Evolutionary conservation across 2,888 invertebrate genomes (phyloP).

Genomic region (Xylophagus ater): DNA sequence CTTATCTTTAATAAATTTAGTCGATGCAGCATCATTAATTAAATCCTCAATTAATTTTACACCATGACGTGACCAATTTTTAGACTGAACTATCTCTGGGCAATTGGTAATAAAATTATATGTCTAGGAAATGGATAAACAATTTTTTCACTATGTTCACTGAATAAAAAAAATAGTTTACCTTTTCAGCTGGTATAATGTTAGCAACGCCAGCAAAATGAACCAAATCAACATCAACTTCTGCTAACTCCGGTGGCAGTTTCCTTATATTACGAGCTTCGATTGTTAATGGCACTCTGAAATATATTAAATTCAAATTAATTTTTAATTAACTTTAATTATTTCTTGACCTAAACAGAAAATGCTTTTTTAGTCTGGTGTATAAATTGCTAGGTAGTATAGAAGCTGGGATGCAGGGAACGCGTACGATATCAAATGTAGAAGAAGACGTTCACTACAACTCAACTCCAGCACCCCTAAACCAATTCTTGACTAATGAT

Average conservation of each 20-base stretch:
- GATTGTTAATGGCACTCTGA: slow-evolving; percentile 10
- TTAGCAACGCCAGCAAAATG: slow-evolving; percentile 14
- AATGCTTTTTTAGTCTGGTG: too few species aligned
- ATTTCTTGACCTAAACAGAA: too few species aligned
- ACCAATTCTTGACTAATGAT: too few species aligned
- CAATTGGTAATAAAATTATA: slow-evolving; percentile 9
- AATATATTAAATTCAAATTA: not conserved
- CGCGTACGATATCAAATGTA: too few species aligned
- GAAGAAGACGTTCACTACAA: too few species aligned
- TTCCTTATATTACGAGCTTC: slow-evolving; percentile 8
- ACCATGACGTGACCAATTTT: slow-evolving; percentile 14
- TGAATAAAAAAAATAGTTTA: slow-evolving; percentile 4
- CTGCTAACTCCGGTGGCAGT: slow-evolving; percentile 6
- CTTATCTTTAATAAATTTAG: slow-evolving; percentile 6
- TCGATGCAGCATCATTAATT: slow-evolving; percentile 10
- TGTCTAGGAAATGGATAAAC: slow-evolving; percentile 7
- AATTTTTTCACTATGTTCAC: not conserved
- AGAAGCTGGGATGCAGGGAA: too few species aligned
- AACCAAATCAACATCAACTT: slow-evolving; percentile 2
- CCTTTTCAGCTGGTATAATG: slow-evolving; percentile 15
- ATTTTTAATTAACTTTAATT: not conserved
- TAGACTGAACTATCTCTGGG: not conserved
- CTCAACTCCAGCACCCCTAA: too few species aligned
- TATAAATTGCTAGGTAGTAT: too few species aligned
- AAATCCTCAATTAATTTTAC: slow-evolving; percentile 11